phyloP scores from a whole-genome alignment of 2,888 invertebrate genomes.

The Diplazon laetatorius region DNA sequence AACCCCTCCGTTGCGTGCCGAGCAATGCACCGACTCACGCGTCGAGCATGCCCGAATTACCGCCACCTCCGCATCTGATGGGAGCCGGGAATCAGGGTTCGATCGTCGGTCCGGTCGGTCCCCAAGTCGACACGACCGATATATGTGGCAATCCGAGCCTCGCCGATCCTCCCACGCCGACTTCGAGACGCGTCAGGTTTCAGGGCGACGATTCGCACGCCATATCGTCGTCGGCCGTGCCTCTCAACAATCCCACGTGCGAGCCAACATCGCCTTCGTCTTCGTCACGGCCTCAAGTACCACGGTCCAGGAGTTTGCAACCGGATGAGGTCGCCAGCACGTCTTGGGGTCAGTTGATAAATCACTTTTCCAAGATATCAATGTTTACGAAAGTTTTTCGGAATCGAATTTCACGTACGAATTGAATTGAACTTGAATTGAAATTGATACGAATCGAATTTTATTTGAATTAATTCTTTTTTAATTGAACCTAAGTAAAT shows the following conservation, averaged over 20 bases:
- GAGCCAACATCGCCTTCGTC: slow-evolving; percentile 77
- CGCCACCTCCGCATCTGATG: slow-evolving; percentile 78
- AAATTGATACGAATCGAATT: too few relatives aligned
- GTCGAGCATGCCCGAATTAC: slow-evolving; percentile 87
- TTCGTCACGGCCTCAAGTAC: slow-evolving; percentile 83
- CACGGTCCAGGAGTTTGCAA: slow-evolving; percentile 83
- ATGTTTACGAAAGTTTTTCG: background rate
- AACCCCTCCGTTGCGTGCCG: slow-evolving; percentile 83
- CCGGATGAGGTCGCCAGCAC: slow-evolving; percentile 83
- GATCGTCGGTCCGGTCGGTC: slow-evolving; percentile 59
- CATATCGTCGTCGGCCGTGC: slow-evolving; percentile 70
- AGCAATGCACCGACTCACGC: slow-evolving; percentile 82
- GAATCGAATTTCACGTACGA: too few relatives aligned
- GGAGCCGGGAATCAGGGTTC: slow-evolving; percentile 64
- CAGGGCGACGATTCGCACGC: slow-evolving; percentile 81
- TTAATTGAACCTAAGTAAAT: too few relatives aligned
- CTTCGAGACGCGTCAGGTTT: slow-evolving; percentile 83
- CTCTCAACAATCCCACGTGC: slow-evolving; percentile 71
- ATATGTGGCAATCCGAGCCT: slow-evolving; percentile 60
- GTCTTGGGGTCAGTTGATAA: slow-evolving; percentile 77
- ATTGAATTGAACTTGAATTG: background rate
- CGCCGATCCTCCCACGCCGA: slow-evolving; percentile 77
- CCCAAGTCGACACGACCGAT: slow-evolving; percentile 61
- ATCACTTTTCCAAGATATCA: background rate
- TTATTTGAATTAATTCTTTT: too few relatives aligned